Evolutionary conservation across 2,113 vertebrate species (phyloP).

Genomic region (Ciconia boyciana): DNA sequence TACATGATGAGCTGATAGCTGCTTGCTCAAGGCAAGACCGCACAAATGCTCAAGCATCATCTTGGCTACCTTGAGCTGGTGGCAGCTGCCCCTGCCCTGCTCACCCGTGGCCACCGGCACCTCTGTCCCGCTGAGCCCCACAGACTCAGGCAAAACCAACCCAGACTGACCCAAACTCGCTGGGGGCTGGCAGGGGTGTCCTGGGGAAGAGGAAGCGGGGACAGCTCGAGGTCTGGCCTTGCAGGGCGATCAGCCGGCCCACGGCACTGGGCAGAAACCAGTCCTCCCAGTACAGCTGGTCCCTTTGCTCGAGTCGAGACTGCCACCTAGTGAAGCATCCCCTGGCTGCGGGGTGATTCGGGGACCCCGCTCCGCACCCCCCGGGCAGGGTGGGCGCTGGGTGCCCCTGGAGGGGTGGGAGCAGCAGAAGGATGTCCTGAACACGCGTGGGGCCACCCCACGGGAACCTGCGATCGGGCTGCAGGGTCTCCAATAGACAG

Average conservation of each 20-base stretch:
- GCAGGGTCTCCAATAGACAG: fast-evolving
- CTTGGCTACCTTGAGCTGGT: not conserved
- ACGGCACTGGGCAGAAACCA: not conserved
- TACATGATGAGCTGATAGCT: not conserved
- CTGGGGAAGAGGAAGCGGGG: not conserved
- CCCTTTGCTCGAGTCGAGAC: not conserved
- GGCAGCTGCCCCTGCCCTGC: not conserved
- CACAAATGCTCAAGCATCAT: too few relatives aligned
- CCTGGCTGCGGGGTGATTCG: not conserved
- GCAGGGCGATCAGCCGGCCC: not conserved
- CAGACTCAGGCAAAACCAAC: fast-evolving
- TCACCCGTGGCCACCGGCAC: fast-evolving
- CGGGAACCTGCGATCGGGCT: fast-evolving
- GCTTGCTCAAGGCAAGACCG: not conserved
- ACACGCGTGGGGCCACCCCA: not conserved
- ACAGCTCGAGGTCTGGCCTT: not conserved
- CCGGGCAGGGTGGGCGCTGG: not conserved
- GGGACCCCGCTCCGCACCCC: not conserved
- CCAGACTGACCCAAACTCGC: not conserved
- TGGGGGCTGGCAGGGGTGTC: not conserved
- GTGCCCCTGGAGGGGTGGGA: not conserved
- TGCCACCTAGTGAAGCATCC: not conserved
- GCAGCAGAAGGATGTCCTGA: not conserved
- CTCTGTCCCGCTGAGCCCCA: not conserved
- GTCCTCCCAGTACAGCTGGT: not conserved